Percentiles rank a stretch among this genome's conserved stretches.
Conservation (phyloP, 2,113 vertebrate genomes). For the Scopus umbretta region DNA sequence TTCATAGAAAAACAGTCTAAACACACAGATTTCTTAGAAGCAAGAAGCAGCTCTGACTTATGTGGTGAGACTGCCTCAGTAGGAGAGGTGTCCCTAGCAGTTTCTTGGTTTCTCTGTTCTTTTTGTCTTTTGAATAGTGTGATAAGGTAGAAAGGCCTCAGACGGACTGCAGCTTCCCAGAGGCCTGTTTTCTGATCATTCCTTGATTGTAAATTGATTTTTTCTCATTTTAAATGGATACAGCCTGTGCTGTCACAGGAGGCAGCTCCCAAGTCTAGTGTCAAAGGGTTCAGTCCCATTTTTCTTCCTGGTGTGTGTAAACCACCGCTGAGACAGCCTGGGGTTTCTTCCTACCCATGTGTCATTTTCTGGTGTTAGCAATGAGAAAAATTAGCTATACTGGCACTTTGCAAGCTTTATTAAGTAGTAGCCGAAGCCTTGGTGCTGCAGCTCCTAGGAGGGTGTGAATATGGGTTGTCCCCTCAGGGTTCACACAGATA, state of each 20-base stretch:
- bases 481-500: background rate
- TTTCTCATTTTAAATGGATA: background rate
- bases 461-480: background rate
- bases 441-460: background rate
- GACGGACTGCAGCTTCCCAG: background rate
- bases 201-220: background rate
- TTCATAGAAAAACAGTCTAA: background rate
- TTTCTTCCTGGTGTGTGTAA: background rate
- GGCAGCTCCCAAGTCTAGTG: background rate
- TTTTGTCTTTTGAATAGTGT: background rate
- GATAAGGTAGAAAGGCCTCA: background rate
- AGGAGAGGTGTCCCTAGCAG: too few species aligned
- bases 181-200: background rate
- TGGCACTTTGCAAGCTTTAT: background rate
- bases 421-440: background rate
- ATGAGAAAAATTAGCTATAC: background rate
- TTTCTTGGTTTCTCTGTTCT: background rate
- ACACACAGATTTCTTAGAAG: background rate
- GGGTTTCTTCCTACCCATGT: background rate
- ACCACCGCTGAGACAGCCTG: background rate
- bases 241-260: background rate
- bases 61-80: rapidly evolving
- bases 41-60: background rate
- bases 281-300: background rate
- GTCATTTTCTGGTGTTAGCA: background rate